Evolutionary conservation across 2,113 vertebrate species (phyloP).

Genomic region (Grammomys dolichurus): DNA sequence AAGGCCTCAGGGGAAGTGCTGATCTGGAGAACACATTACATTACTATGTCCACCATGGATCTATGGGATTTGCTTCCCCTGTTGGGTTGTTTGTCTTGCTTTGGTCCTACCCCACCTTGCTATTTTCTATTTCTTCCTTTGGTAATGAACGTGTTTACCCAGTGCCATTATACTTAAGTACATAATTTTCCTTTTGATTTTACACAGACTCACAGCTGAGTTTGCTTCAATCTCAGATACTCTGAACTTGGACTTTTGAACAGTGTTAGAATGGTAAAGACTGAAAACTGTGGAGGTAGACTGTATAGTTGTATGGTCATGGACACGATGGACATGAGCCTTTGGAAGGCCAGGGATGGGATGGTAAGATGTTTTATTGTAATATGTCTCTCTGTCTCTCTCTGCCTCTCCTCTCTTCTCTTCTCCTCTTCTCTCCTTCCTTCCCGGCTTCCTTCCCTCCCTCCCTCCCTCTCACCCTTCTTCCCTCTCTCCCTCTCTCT

Average conservation of each 20-base stretch:
- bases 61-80: not conserved
- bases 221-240: not conserved
- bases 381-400: too few species aligned
- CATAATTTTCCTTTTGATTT: not conserved
- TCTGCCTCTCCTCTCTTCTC: too few species aligned
- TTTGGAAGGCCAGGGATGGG: not conserved
- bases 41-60: too few species aligned
- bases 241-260: not conserved
- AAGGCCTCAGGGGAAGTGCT: not conserved
- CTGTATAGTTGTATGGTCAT: not conserved
- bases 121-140: not conserved
- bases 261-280: not conserved
- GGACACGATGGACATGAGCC: not conserved
- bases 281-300: not conserved
- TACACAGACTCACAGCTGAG: not conserved
- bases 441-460: too few species aligned
- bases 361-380: not conserved
- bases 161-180: not conserved
- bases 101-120: not conserved
- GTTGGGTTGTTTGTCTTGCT: not conserved
- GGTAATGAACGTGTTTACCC: not conserved
- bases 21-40: not conserved
- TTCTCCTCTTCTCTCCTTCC: rapidly evolving
- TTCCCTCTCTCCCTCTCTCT: too few species aligned
- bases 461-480: too few species aligned